Evolutionary conservation across 2,113 vertebrate species (phyloP), one percentile per base, ranked within the genome.

Genomic region (Haemorhous mexicanus): DNA sequence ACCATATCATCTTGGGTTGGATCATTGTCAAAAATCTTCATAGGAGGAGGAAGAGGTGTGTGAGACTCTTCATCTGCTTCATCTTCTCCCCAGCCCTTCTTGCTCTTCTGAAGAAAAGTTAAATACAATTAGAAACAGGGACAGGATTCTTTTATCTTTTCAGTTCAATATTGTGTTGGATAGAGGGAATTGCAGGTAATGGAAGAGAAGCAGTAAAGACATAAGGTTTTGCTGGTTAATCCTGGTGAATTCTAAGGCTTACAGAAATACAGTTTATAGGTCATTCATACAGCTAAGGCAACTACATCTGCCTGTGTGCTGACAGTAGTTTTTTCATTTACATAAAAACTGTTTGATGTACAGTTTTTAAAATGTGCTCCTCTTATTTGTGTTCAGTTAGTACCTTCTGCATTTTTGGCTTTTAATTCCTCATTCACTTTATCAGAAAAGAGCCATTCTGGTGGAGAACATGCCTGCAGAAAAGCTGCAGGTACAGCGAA

Each of bases 21-120:
- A 44, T 99, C 98, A 62, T 99, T 99, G 95, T 99, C 99, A 94
- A 99, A 99, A 97, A 99, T 99, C 97, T 99, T 99, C 99, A 99
- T 99, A 17, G 99, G 99, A 2, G 99, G 99, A 43, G 99, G 99
- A 49, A 99, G 98, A 24, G 98, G 99, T 14, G 99, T 99, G 97
- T 99, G 98, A 22, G 98, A 99, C 58, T 99, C 99, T 93, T 99
- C 99, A 49, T 99, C 99, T 70, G 98, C 98, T 93, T 99, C 99
- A 93, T 99, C 99, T 97, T 99, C 99, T 83, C 99, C 99, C 96
- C 99, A 99, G 7, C 99, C 99, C 72, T 98, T 99, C 97, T 98
- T 98, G 97, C 97, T 98, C 97, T 98, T 98, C 97, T 98, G 97
- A 97, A 98, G 97, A 63, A 89, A 96, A 95, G 64, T 94, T 39